Conservation (phyloP, 2,113 vertebrate species). For the Laticauda laticaudata region DNA sequence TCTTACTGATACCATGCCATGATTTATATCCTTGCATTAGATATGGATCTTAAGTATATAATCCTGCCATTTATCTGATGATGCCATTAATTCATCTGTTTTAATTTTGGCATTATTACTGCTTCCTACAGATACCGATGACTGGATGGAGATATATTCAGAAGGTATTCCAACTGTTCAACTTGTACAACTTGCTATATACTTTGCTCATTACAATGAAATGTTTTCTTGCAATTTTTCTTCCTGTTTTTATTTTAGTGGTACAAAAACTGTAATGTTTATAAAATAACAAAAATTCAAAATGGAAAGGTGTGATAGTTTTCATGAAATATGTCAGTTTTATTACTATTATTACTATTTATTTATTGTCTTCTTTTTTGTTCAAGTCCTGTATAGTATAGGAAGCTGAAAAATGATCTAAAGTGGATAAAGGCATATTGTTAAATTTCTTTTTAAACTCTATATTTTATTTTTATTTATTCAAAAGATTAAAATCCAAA, state of each 20-base stretch:
- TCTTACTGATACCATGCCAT: neutral
- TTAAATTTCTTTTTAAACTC: neutral
- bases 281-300: neutral
- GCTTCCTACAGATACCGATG: neutral
- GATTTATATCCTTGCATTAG: neutral
- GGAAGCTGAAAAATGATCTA: neutral
- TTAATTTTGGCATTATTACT: neutral
- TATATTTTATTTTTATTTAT: neutral
- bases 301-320: neutral
- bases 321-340: rapidly evolving
- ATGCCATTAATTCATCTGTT: neutral
- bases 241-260: no score
- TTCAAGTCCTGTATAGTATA: no score
- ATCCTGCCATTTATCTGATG: neutral
- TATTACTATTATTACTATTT: neutral
- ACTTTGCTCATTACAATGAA: no score
- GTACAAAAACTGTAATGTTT: neutral
- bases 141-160: neutral
- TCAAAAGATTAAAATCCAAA: no score
- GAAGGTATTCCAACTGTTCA: no score
- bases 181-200: no score
- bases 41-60: neutral
- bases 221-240: no score
- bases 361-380: neutral
- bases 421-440: neutral